These are phyloP conservation scores for Halichondria panicea DNA, from an alignment of 37 sponge, comb jelly and placozoan genomes.

Conservation along the genomic window DNA sequence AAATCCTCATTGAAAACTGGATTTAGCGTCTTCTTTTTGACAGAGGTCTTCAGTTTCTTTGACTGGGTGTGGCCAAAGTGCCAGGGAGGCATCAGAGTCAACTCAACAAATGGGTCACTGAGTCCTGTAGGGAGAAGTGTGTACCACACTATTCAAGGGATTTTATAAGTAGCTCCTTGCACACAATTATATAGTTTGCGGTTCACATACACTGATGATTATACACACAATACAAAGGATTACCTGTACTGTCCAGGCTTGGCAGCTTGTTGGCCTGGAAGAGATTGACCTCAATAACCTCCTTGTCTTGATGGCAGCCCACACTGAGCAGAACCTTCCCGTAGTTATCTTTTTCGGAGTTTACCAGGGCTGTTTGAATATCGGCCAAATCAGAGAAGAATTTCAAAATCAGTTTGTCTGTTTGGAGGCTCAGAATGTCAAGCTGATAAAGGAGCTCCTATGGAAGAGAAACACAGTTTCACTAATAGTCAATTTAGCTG, in stretches of 20 bases:
- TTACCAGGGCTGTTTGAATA: neutral
- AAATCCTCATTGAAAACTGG: slow-evolving; percentile 55
- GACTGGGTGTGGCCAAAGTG: slow-evolving; percentile 9
- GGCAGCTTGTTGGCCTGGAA: slow-evolving; percentile 25
- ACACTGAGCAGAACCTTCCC: slow-evolving; percentile 33
- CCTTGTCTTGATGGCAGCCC: slow-evolving; percentile 20
- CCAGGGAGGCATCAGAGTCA: slow-evolving; percentile 24
- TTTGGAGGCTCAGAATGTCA: slow-evolving; percentile 10
- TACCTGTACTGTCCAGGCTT: slow-evolving; percentile 33
- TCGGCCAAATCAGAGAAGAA: slow-evolving; percentile 39
- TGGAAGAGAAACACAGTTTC: no score
- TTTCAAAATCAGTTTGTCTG: slow-evolving; percentile 19
- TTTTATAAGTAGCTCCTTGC: no score
- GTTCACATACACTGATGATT: no score
- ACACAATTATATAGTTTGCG: no score
- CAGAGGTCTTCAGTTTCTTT: slow-evolving; percentile 22
- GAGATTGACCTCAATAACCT: slow-evolving; percentile 12
- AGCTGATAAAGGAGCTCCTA: slow-evolving; percentile 12
- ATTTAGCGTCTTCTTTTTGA: slow-evolving; percentile 38
- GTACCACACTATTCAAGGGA: no score
- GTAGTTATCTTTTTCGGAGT: neutral
- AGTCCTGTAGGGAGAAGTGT: slow-evolving; percentile 15
- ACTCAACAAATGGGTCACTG: slow-evolving; percentile 59
- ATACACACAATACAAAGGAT: no score
- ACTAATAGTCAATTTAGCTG: no score